Conservation (phyloP, 2,888 invertebrate genomes). For the Lamproptera curius region DNA sequence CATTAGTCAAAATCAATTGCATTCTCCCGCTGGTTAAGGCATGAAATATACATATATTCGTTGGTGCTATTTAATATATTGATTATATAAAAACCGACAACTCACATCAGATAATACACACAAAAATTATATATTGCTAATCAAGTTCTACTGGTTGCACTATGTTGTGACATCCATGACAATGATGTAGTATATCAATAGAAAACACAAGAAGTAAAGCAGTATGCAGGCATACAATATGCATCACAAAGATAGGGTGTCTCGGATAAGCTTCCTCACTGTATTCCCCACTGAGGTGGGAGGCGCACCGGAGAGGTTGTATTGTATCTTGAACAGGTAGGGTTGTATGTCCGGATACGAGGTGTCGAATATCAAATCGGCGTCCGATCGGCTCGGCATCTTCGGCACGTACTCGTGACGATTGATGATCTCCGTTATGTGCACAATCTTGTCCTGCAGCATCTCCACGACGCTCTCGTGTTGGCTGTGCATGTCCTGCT, state of each 20-base stretch:
- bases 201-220: background rate
- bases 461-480: slow-evolving; percentile 93
- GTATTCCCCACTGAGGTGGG: slow-evolving; percentile 91
- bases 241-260: slow-evolving; percentile 88
- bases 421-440: slow-evolving; percentile 97
- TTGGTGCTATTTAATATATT: background rate
- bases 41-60: too few species aligned
- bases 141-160: slow-evolving; percentile 3
- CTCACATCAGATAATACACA: too few species aligned
- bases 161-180: slow-evolving; percentile 25
- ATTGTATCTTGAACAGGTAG: slow-evolving; percentile 95
- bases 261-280: slow-evolving; percentile 92
- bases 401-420: slow-evolving; percentile 97
- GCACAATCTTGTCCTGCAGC: slow-evolving; percentile 94
- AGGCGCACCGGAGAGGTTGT: slow-evolving; percentile 87
- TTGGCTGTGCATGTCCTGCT: slow-evolving; percentile 91
- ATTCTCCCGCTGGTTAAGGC: too few species aligned
- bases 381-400: slow-evolving; percentile 94
- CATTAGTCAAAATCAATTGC: slow-evolving; percentile 15
- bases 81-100: background rate
- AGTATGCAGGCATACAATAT: slow-evolving; percentile 29
- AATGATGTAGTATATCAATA: slow-evolving; percentile 19
- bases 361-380: slow-evolving; percentile 96
- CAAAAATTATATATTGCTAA: background rate
- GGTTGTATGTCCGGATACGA: slow-evolving; percentile 96